Percentiles rank a stretch among this genome's conserved stretches.
These are phyloP conservation scores for Macrophya alboannulata DNA, from an alignment of 2,888 invertebrate genomes.

Conservation along the genomic window DNA sequence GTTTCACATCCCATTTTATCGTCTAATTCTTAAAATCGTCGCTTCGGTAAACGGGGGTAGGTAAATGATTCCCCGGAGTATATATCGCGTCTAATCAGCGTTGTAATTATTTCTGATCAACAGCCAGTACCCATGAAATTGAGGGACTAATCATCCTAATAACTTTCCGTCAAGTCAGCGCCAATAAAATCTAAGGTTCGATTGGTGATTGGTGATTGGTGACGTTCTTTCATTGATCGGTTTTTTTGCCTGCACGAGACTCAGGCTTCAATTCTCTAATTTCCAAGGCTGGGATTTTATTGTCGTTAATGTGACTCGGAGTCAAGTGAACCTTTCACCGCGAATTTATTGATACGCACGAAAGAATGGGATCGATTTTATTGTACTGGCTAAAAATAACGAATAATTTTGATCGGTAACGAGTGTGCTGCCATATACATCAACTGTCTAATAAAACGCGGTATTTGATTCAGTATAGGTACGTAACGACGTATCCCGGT, in stretches of 20 bases:
- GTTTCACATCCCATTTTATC: neutral
- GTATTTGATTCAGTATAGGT: neutral
- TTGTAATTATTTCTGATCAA: constrained; percentile 27
- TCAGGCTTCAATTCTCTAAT: neutral
- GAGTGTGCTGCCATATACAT: neutral
- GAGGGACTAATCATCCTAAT: constrained; percentile 22
- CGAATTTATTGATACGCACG: neutral
- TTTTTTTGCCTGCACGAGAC: constrained; percentile 1
- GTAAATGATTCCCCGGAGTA: neutral
- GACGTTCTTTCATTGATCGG: constrained; percentile 4
- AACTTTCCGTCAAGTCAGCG: constrained; percentile 35
- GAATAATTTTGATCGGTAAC: neutral
- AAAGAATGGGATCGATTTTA: neutral
- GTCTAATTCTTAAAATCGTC: neutral
- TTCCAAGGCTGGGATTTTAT: neutral
- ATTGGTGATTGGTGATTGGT: constrained; percentile 13
- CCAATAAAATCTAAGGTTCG: constrained; percentile 23
- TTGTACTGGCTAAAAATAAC: neutral
- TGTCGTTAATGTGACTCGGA: neutral
- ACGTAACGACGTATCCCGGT: neutral
- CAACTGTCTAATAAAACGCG: neutral
- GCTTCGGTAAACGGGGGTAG: neutral
- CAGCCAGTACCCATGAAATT: constrained; percentile 8
- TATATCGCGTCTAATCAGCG: constrained; percentile 19
- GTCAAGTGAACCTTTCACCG: constrained; percentile 2